Base-by-base conservation (phyloP, 2,797 vertebrate genomes). In the Cuniculus paca region DNA sequence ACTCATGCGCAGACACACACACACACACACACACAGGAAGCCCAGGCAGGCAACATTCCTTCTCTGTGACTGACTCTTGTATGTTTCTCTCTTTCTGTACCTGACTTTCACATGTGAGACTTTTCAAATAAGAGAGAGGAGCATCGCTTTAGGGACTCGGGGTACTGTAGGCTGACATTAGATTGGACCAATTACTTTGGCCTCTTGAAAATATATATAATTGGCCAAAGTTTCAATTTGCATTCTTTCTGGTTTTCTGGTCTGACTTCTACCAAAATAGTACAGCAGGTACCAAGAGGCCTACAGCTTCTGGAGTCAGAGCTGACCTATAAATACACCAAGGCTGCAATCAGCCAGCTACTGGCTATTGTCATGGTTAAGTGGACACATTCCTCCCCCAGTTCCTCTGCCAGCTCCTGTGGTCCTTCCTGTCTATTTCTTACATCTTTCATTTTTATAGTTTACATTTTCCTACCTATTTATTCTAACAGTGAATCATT, bases 381-480 rank as follows among this genome's bases (percentile, higher is more conserved):
- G 7, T 11, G 54, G 42, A 77, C 28, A 31, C 58, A 31, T 22
- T 45, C 42, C 78, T 31, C 74, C 34, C 63, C 52, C 22, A 19
- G 19, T 72, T 77, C 36, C 61, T 58, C 39, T 61, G 48, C 65
- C 42, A 39, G 31, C 42, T 77, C 36, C 42, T 58, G 36, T 16
- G 5, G 26, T 28, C 54, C 39, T 86, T 70, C 52, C 31, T 48
- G n/a, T 70, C 91, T 65, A 6, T 19, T n/a, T 79, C 48, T 81
- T 11, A n/a, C 0, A 24, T n/a, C 34, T 85, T 84, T 24, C 11
- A 6, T 74, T 74, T 78, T 20, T 9, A 72, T 45, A 60, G 54
- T 83, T 95, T 70, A 61, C 24, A 31, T 31, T 85, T 93, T 81
- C 13, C n/a, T 52, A 83, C 28, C 20, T 81, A 81, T 81, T 92